These are phyloP conservation scores for Epinotia bilunana DNA, from an alignment of 2,888 invertebrate genomes.

Conservation along the genomic window DNA sequence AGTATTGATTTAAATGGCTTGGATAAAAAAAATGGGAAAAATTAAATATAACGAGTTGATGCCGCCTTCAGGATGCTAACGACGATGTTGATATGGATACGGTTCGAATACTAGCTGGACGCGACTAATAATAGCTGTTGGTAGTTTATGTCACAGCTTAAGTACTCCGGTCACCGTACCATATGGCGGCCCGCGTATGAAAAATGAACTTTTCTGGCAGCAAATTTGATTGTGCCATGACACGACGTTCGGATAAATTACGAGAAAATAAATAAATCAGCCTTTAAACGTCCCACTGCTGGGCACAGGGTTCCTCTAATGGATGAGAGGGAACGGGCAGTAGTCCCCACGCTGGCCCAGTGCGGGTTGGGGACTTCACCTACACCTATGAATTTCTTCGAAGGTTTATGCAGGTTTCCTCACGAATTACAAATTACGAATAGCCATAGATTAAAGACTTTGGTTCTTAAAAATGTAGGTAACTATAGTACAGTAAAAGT, in stretches of 20 bases:
- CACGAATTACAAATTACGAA: background rate
- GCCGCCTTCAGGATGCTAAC: slow-evolving; percentile 67
- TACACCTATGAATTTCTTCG: no score
- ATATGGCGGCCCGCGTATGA: background rate
- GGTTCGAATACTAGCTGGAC: slow-evolving; percentile 36
- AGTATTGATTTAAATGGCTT: slow-evolving; percentile 83
- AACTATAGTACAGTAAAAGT: background rate
- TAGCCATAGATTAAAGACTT: background rate
- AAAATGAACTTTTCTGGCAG: background rate
- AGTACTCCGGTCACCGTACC: background rate
- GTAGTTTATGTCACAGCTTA: background rate
- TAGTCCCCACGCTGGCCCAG: no score
- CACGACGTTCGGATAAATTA: background rate
- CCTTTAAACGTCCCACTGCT: no score
- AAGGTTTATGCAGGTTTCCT: no score
- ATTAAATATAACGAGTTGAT: slow-evolving; percentile 76
- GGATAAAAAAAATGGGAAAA: slow-evolving; percentile 82
- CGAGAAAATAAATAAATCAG: background rate
- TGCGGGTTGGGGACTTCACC: no score
- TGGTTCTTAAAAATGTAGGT: no score
- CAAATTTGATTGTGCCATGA: no score
- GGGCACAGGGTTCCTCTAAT: no score
- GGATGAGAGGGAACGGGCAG: no score
- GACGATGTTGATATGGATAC: slow-evolving; percentile 61
- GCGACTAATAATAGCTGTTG: background rate